A percentile compares a stretch with the other conserved stretches of the same genome.
These are phyloP conservation scores for Chunga burmeisteri DNA, from an alignment of 2,113 vertebrate species.

Conservation along the genomic window DNA sequence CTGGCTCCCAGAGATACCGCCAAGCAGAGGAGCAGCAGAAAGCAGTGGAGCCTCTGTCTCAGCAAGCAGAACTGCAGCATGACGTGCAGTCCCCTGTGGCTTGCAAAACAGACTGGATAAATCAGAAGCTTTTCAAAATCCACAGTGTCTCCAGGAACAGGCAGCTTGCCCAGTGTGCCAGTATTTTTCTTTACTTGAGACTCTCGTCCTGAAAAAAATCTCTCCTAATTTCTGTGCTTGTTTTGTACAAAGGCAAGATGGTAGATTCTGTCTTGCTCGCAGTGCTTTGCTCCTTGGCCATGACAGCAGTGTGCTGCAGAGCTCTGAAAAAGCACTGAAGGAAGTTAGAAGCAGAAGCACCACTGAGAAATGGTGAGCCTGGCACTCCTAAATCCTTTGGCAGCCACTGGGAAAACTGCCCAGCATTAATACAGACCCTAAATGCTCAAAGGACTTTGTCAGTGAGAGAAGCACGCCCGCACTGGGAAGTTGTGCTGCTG, in stretches of 20 bases:
- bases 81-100: neutral
- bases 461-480: neutral
- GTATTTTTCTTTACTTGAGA: neutral
- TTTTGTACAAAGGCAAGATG: neutral
- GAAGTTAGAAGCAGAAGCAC: neutral
- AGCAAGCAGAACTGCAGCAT: neutral
- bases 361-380: neutral
- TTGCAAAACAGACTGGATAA: neutral
- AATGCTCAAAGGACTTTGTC: neutral
- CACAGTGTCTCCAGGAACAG: neutral
- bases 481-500: neutral
- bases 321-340: neutral
- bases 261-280: neutral
- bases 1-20: neutral
- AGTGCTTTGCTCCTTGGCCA: neutral
- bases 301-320: neutral
- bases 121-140: constrained; percentile 27
- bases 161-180: neutral
- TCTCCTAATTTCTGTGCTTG: neutral
- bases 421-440: neutral
- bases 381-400: neutral
- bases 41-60: neutral
- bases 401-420: neutral
- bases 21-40: neutral
- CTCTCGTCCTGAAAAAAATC: constrained; percentile 9